These are phyloP conservation scores for Brachyrhaphis roseni DNA, from an alignment of 2,797 vertebrate species.

Conservation along the genomic window DNA sequence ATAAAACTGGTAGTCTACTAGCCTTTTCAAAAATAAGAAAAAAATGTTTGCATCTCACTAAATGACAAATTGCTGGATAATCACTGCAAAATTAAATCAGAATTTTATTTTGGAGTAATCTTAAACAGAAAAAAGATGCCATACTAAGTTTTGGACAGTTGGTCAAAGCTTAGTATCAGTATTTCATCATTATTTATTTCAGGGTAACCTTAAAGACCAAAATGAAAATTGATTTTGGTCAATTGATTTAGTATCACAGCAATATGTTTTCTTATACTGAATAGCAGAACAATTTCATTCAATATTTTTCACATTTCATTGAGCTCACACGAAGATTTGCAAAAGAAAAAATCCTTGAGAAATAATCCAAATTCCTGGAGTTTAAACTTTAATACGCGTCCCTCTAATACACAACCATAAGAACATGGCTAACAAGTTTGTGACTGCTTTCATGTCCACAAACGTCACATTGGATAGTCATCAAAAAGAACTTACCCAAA, in stretches of 20 bases:
- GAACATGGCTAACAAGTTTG: slow-evolving; percentile 6
- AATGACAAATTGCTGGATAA: neutral
- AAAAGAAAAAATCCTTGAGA: neutral
- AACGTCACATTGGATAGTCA: neutral
- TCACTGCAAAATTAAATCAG: neutral
- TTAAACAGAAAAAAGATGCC: neutral
- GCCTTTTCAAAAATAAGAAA: neutral
- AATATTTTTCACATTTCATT: slow-evolving; percentile 1
- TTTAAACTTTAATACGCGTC: neutral
- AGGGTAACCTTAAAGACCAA: neutral
- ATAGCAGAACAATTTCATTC: neutral
- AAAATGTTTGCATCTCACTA: neutral
- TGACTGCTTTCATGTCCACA: slow-evolving; percentile 11
- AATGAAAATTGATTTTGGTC: neutral
- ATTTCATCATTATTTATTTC: neutral
- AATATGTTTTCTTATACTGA: neutral
- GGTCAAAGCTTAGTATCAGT: neutral
- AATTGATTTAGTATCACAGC: neutral
- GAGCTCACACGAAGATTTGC: neutral
- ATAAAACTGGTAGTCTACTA: neutral
- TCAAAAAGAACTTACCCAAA: slow-evolving; percentile 12
- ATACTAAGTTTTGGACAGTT: neutral
- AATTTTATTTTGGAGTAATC: neutral
- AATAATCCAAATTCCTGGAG: slow-evolving; percentile 4
- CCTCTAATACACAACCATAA: neutral